Conservation (phyloP, 2,113 vertebrate species). For the Tinamus guttatus region DNA sequence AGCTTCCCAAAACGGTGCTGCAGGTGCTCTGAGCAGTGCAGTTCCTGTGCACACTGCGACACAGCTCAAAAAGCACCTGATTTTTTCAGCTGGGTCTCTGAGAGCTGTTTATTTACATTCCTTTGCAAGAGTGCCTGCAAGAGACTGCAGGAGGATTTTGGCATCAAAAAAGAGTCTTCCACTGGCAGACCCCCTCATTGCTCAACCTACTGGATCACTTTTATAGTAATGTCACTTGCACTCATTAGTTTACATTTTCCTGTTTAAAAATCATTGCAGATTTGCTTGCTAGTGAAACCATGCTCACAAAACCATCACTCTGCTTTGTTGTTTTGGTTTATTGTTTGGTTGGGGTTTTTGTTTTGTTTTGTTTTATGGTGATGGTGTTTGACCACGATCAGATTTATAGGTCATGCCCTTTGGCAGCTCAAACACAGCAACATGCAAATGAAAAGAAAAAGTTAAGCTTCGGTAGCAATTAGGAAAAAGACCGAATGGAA, state of each 20-base stretch:
- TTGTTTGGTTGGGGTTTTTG: neutral
- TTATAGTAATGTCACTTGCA: neutral
- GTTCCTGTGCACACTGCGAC: neutral
- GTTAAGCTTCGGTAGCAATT: neutral
- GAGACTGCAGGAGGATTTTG: neutral
- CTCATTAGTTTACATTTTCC: rapidly evolving
- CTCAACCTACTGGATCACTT: neutral
- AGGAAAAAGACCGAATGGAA: neutral
- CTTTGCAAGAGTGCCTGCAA: neutral
- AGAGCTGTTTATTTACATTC: neutral
- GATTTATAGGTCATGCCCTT: neutral
- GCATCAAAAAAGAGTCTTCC: neutral
- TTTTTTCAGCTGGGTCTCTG: neutral
- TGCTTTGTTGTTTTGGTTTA: neutral
- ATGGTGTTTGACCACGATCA: neutral
- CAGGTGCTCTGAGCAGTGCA: too few relatives aligned
- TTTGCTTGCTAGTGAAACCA: neutral
- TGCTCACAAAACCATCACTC: neutral
- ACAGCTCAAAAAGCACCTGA: neutral
- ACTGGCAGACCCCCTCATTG: rapidly evolving
- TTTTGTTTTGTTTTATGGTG: neutral
- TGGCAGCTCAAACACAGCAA: neutral
- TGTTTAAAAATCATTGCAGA: neutral
- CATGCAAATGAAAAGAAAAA: neutral
- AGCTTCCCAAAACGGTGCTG: neutral